phyloP scores from a whole-genome alignment of 2,797 vertebrate species.

The Eupleurogrammus muticus region DNA sequence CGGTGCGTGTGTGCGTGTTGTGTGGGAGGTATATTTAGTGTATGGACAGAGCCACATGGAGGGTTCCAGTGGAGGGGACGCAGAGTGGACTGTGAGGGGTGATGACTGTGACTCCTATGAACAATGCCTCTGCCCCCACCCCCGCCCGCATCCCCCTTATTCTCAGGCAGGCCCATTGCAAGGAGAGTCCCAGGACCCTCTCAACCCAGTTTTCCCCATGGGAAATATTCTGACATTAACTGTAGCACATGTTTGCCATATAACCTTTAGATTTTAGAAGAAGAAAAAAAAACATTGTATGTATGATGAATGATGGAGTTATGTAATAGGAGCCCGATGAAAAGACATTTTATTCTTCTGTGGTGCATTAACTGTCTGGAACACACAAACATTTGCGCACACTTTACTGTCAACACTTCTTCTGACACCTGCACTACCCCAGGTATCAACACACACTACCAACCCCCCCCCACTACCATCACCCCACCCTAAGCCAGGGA shows the following conservation, averaged over 20 bases:
- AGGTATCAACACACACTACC: slow-evolving; percentile 41
- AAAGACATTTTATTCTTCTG: slow-evolving; percentile 62
- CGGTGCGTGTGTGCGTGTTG: slow-evolving; percentile 20
- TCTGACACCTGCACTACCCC: slow-evolving; percentile 53
- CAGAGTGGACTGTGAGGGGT: slow-evolving; percentile 72
- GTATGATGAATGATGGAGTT: slow-evolving; percentile 62
- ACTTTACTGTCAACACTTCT: slow-evolving; percentile 31
- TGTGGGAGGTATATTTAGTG: slow-evolving; percentile 37
- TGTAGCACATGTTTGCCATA: slow-evolving; percentile 75
- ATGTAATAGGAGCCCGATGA: slow-evolving; percentile 51
- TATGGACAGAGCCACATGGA: slow-evolving; percentile 61
- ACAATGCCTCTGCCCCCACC: slow-evolving; percentile 51
- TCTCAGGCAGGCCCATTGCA: slow-evolving; percentile 74
- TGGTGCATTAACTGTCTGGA: slow-evolving; percentile 65
- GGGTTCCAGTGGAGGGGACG: slow-evolving; percentile 51
- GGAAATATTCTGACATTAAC: slow-evolving; percentile 80
- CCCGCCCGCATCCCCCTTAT: slow-evolving; percentile 11
- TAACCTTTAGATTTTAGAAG: slow-evolving; percentile 64
- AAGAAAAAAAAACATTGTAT: slow-evolving; percentile 35
- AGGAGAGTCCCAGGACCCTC: slow-evolving; percentile 75
- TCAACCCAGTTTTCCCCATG: slow-evolving; percentile 82
- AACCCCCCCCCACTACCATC: slow-evolving; percentile 8
- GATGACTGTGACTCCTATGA: slow-evolving; percentile 69
- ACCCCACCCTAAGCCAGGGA: slow-evolving; percentile 48
- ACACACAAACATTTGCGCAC: slow-evolving; percentile 61